Percentiles rank a stretch among this genome's conserved stretches.
phyloP scores from a whole-genome alignment of 2,113 vertebrate species.

The Craseonycteris thonglongyai region DNA sequence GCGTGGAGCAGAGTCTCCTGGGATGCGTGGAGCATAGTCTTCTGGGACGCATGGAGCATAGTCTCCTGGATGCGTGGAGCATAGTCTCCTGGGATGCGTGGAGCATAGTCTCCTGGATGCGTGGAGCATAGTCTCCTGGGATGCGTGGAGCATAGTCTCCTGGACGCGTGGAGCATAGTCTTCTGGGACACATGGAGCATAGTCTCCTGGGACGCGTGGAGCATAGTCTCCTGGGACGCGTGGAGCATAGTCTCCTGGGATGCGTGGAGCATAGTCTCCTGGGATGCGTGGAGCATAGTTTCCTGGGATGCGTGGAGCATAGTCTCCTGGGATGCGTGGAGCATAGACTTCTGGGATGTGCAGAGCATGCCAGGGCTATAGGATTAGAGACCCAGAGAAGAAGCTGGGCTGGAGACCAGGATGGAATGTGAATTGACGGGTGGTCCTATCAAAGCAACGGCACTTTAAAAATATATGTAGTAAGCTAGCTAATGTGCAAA shows the following conservation, averaged over 20 bases:
- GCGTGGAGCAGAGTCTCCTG: not conserved
- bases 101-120: not conserved
- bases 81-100: not conserved
- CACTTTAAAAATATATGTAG: not conserved
- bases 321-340: not conserved
- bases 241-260: not conserved
- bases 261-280: not conserved
- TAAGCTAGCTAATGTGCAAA: not conserved
- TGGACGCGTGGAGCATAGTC: too few species aligned
- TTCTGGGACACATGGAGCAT: not conserved
- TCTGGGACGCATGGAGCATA: not conserved
- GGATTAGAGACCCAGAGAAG: not conserved
- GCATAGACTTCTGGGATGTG: not conserved
- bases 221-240: not conserved
- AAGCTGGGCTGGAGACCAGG: not conserved
- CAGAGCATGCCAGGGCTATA: rapidly evolving
- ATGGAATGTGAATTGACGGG: not conserved
- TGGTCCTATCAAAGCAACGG: not conserved
- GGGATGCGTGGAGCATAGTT: too few species aligned
- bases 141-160: not conserved
- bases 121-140: not conserved
- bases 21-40: not conserved
- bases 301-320: not conserved
- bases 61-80: not conserved
- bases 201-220: not conserved